Evolutionary conservation across 2,113 vertebrate species (phyloP).

Genomic region (Sceloporus undulatus): DNA sequence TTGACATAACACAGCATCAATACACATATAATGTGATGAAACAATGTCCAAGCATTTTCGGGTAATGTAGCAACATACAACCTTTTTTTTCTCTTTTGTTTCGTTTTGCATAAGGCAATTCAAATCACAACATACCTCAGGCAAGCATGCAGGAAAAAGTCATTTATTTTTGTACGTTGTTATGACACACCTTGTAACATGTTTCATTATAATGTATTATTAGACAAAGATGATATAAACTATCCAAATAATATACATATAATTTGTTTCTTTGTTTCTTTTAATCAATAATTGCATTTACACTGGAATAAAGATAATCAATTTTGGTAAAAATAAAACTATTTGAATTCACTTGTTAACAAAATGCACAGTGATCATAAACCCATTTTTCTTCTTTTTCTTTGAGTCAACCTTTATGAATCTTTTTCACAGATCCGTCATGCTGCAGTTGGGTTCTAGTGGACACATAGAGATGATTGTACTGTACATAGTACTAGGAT

Average conservation of each 20-base stretch:
- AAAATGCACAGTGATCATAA: conserved; percentile 87
- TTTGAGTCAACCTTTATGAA: conserved; percentile 63
- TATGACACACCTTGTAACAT: conserved; percentile 78
- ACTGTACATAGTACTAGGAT: conserved; percentile 50
- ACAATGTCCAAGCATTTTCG: conserved; percentile 74
- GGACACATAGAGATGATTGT: conserved; percentile 59
- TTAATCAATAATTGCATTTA: conserved; percentile 72
- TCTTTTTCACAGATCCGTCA: conserved; percentile 55
- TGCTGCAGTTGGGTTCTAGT: conserved; percentile 52
- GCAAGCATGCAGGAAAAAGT: conserved; percentile 85
- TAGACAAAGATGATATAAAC: conserved; percentile 78
- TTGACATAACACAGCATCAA: conserved; percentile 75
- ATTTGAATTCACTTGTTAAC: conserved; percentile 78
- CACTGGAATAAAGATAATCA: conserved; percentile 72
- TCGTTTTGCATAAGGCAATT: conserved; percentile 73
- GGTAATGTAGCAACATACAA: conserved; percentile 77
- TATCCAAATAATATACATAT: conserved; percentile 69
- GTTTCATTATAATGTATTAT: conserved; percentile 74
- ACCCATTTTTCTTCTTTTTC: conserved; percentile 63
- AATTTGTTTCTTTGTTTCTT: conserved; percentile 35
- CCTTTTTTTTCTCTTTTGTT: conserved; percentile 48
- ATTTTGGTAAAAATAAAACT: conserved; percentile 81
- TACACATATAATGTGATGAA: conserved; percentile 77
- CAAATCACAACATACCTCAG: conserved; percentile 83
- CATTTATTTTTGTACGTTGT: conserved; percentile 79